phyloP scores from a whole-genome alignment of 2,888 invertebrate species.

The Microctonus brassicae region DNA sequence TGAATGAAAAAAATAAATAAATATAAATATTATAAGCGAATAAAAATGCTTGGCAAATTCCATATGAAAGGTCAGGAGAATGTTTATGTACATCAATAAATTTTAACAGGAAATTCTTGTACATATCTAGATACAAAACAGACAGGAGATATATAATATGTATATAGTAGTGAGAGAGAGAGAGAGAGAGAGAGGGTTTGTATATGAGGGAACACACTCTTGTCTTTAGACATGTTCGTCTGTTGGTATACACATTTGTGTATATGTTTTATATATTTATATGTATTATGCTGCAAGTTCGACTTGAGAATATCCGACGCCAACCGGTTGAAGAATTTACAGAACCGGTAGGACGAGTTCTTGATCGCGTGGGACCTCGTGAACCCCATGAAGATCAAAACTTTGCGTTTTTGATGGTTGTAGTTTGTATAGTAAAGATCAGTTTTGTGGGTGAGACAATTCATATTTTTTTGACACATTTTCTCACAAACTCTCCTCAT shows the following conservation, averaged over 20 bases:
- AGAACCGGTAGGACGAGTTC: conserved; percentile 19
- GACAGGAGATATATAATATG: neutral
- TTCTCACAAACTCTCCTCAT: too few species aligned
- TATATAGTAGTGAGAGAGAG: neutral
- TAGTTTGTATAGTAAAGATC: neutral
- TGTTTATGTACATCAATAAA: neutral
- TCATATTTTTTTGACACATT: neutral
- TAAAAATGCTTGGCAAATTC: neutral
- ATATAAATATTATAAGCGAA: too few species aligned
- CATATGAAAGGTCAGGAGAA: conserved; percentile 1
- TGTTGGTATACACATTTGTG: neutral
- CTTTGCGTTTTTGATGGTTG: neutral
- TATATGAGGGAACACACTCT: too few species aligned
- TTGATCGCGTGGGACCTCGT: conserved; percentile 18
- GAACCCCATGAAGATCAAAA: conserved; percentile 19
- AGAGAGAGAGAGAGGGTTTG: neutral
- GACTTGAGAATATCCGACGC: neutral
- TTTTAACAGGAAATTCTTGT: neutral
- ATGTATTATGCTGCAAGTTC: neutral
- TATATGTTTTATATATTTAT: neutral
- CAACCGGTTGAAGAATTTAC: conserved; percentile 20
- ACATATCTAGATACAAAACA: neutral
- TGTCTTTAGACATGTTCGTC: too few species aligned
- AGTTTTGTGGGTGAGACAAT: neutral
- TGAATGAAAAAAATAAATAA: neutral